Evolutionary conservation across 2,113 vertebrate species (phyloP), one percentile per base, ranked within the genome.

Genomic region (Penelope pileata): DNA sequence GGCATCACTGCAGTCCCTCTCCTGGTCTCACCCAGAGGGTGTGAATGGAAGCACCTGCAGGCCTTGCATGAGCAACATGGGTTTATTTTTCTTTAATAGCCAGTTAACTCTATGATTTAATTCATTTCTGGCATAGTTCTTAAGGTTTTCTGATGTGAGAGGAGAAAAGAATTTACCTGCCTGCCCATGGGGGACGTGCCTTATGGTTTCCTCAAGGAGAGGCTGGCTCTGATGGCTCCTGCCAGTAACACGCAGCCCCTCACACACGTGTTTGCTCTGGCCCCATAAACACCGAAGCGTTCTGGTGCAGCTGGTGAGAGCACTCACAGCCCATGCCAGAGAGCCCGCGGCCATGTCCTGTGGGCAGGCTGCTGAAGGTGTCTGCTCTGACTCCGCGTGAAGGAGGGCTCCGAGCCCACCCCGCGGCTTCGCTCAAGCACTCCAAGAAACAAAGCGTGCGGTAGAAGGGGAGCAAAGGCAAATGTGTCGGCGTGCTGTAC

Each of bases 1-100:
- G 76, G 5, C 48, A 66, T 22, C 48, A 4, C 48, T 59, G 29
- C 16, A n/a, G 9, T 48, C 29, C 10, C 42, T 32, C 67, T 58
- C 38, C n/a, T 21, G 36, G 14, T 36, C 1, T 1, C 34, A 16
- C 2, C 1, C 0, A 0, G 43, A 67, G 36, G 23, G 47, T 29
- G 9, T 36, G 38, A 73, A 29, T 2, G 1, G 40, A 59, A 38
- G 22, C 45, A 51, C 0, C 1, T 30, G 16, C 23, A 82, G 48
- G 36, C 21, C 14, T 7, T 2, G 1, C 7, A 26, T 10, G 29
- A 91, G 50, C 22, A 60, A 42, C 4, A 21, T 53, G 64, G 15
- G 1, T 32, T 5, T 56, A 74, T 68, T 47, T 27, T 32, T 16
- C 13, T 72, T 62, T 54, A 69, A 29, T 36, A 74, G 34, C 12